Percentiles rank a stretch among this genome's conserved stretches.
Evolutionary conservation across 2,797 vertebrate species (phyloP).

Genomic region (Phataginus tetradactyla): DNA sequence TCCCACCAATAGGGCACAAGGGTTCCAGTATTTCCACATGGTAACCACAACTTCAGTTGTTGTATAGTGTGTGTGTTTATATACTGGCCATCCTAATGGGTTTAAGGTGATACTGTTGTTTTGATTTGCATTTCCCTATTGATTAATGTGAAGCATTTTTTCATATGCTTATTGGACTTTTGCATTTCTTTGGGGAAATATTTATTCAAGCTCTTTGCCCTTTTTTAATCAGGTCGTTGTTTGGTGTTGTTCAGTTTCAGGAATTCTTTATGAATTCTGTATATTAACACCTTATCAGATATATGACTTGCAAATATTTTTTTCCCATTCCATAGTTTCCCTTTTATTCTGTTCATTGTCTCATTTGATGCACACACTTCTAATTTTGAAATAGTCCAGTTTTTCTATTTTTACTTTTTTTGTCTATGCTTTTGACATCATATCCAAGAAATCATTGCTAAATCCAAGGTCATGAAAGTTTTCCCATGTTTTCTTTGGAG

Average conservation of each 20-base stretch:
- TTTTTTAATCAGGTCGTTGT: not conserved
- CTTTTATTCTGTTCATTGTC: not conserved
- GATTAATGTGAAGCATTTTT: not conserved
- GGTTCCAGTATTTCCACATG: not conserved
- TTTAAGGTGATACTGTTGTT: not conserved
- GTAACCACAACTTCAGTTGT: not conserved
- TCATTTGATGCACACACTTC: not conserved
- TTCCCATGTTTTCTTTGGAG: not conserved
- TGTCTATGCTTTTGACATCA: not conserved
- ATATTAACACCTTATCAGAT: not conserved
- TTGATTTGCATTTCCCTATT: not conserved
- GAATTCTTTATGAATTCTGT: not conserved
- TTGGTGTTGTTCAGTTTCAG: not conserved
- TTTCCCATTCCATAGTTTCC: not conserved
- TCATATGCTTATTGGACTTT: not conserved
- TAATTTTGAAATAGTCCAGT: not conserved
- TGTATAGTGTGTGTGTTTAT: not conserved
- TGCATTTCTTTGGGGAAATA: not conserved
- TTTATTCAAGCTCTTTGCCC: not conserved
- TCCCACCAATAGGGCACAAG: not conserved
- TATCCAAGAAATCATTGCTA: not conserved
- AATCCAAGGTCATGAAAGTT: not conserved
- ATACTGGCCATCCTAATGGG: not conserved
- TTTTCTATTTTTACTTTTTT: not conserved
- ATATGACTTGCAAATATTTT: not conserved